Evolutionary conservation across 2,888 invertebrate species (phyloP), one percentile per base, ranked within the genome.

Genomic region (Tenodera sinensis): DNA sequence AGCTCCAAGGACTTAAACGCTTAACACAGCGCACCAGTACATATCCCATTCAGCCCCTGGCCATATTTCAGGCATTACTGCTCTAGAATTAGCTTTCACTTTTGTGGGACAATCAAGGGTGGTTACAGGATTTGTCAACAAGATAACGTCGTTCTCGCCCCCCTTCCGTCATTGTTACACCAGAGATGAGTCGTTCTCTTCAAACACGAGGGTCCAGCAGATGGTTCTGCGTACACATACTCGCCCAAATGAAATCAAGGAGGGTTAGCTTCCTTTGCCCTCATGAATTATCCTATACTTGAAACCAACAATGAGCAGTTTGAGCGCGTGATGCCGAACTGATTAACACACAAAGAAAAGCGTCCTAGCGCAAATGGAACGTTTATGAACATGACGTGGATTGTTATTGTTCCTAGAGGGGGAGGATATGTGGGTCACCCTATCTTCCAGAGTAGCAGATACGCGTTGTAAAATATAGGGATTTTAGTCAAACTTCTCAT

Each of bases 281-380:
- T 71, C 54, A 71, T 71, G 54, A 71, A 71, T 71, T 71, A 71
- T 25, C 54, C 54, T 71, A 71, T 20, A 71, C 54, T 71, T 71
- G 54, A 71, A 71, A 71, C 54, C 54, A 85, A 85, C 85, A 85
- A 85, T 85, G 34, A 47, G 47, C 85, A 27, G 85, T 85, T 71
- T 85, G 54, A 85, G 85, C 47, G 85, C 85, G 85, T 85, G 85
- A 85, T 85, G 42, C 85, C 54, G 85, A n/a, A 27, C 85, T 85
- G 85, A 85, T 85, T 85, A 85, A 54, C 15, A 47, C 27, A 85
- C 85, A 85, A 85, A 85, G 85, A 85, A 85, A 85, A 42, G 47
- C 27, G 42, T 85, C 54, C 54, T 42, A 27, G 28, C 27, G 47
- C 54, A 54, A 85, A 85, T 85, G 27, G 47, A 71, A 71, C 54